A percentile compares a stretch with the other conserved stretches of the same genome.
These are phyloP conservation scores for Drosophila auraria DNA, from an alignment of 1,140 invertebrate genomes.

Conservation along the genomic window DNA sequence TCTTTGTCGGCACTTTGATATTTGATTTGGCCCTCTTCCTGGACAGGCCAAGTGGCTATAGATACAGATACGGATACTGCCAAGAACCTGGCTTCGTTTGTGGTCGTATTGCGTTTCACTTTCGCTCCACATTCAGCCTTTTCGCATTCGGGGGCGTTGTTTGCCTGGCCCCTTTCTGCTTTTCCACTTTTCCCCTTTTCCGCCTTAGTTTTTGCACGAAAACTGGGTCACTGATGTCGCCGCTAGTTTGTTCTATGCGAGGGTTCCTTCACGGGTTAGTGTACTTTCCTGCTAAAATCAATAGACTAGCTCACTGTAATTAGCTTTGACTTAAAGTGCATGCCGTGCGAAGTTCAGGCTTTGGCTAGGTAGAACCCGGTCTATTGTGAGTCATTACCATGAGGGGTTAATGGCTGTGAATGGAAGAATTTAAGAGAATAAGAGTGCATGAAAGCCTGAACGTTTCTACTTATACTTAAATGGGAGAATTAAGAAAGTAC, in stretches of 20 bases:
- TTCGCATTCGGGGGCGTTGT: constrained; percentile 58
- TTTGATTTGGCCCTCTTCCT: constrained; percentile 40
- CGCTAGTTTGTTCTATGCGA: constrained; percentile 36
- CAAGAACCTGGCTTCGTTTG: constrained; percentile 46
- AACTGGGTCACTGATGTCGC: constrained; percentile 65
- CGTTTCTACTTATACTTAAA: no score
- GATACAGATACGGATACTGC: constrained; percentile 10
- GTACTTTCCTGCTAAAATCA: constrained; percentile 64
- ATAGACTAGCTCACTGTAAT: constrained; percentile 64
- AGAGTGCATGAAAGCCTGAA: background rate
- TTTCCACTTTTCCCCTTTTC: constrained; percentile 29
- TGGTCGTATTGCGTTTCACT: constrained; percentile 80
- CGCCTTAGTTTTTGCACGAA: constrained; percentile 33
- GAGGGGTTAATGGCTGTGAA: background rate
- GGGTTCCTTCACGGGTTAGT: constrained; percentile 62
- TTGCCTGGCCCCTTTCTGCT: constrained; percentile 46
- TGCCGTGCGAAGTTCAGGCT: constrained; percentile 53
- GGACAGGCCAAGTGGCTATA: constrained; percentile 2
- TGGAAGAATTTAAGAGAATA: background rate
- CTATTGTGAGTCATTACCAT: constrained; percentile 36
- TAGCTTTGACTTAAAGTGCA: constrained; percentile 62
- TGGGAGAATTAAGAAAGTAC: background rate
- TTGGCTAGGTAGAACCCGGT: background rate
- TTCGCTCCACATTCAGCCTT: constrained; percentile 69
- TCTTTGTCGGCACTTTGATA: constrained; percentile 45